A percentile compares a stretch with the other conserved stretches of the same genome.
Conservation (phyloP, 2,888 invertebrate species). For the Archaeoteleia sp. region DNA sequence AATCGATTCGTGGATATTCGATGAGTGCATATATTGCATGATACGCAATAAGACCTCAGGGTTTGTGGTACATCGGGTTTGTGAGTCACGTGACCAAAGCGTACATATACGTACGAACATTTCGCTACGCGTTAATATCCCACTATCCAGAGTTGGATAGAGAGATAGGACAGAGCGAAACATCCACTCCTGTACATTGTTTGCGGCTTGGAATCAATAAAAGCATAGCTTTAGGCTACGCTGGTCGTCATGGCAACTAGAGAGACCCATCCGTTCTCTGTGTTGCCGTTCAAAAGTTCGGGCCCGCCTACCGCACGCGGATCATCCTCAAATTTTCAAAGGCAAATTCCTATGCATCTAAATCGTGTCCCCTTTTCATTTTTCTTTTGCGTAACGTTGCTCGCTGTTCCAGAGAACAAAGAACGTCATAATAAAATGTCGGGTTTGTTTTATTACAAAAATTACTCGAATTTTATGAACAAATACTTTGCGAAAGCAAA, state of each 20-base stretch:
- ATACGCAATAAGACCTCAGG: conserved; percentile 28
- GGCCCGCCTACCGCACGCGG: conserved; percentile 59
- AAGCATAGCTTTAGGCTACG: conserved; percentile 75
- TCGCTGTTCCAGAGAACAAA: no score
- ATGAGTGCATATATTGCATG: background rate
- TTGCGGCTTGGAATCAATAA: conserved; percentile 75
- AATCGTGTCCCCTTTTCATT: conserved; percentile 33
- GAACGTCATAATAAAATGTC: no score
- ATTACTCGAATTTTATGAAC: no score
- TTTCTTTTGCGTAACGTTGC: conserved; percentile 7
- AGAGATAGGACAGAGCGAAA: conserved; percentile 73
- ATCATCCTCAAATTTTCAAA: conserved; percentile 63
- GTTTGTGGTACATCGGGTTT: conserved; percentile 43
- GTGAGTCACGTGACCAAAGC: conserved; percentile 48
- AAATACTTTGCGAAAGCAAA: no score
- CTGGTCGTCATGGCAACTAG: conserved; percentile 72
- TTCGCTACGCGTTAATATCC: conserved; percentile 55
- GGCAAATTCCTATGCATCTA: conserved; percentile 53
- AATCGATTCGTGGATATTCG: no score
- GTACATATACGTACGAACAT: conserved; percentile 50
- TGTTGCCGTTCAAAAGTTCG: conserved; percentile 65
- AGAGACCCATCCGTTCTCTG: conserved; percentile 68
- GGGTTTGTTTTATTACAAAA: no score
- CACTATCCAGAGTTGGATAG: conserved; percentile 57
- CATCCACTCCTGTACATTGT: conserved; percentile 75